Conservation (phyloP, 2,113 vertebrate species). For the Leptocoma aspasia region DNA sequence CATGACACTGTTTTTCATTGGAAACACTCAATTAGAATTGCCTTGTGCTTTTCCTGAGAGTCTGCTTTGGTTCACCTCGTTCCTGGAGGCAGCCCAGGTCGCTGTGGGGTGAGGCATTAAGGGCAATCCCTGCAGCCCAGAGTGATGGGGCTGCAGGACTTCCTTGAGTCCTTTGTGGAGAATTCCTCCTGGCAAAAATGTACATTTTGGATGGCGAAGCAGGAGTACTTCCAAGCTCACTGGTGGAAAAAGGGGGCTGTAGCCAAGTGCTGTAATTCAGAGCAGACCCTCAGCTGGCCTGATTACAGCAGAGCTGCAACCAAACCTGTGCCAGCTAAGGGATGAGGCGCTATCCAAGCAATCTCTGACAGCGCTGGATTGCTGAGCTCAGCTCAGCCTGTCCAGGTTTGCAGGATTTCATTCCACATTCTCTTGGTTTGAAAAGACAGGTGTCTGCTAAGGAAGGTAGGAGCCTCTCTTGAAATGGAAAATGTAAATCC, state of each 20-base stretch:
- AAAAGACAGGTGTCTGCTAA: not conserved
- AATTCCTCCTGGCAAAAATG: not conserved
- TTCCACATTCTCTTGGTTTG: not conserved
- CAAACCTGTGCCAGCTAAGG: not conserved
- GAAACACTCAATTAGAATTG: not conserved
- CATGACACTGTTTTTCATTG: not conserved
- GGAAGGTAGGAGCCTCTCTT: not conserved
- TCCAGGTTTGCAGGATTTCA: not conserved
- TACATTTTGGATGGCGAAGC: not conserved
- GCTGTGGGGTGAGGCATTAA: not conserved
- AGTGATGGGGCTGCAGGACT: not conserved
- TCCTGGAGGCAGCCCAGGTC: not conserved
- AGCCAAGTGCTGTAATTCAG: not conserved
- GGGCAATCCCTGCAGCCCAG: not conserved
- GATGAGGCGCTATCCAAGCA: not conserved
- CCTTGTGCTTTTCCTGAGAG: not conserved
- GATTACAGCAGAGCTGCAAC: not conserved
- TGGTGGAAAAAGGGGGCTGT: not conserved
- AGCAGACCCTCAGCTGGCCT: not conserved
- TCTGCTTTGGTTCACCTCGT: not conserved
- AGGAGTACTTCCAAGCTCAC: not conserved
- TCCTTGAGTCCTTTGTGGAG: not conserved
- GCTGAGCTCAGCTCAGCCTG: not conserved
- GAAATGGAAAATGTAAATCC: not conserved
- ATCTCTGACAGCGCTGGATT: not conserved